Percentiles rank a stretch among this genome's conserved stretches.
These are phyloP conservation scores for Chrysaora quinquecirrha DNA, from an alignment of 30 jellyfish, hydroid and myxozoan species.

Conservation along the genomic window DNA sequence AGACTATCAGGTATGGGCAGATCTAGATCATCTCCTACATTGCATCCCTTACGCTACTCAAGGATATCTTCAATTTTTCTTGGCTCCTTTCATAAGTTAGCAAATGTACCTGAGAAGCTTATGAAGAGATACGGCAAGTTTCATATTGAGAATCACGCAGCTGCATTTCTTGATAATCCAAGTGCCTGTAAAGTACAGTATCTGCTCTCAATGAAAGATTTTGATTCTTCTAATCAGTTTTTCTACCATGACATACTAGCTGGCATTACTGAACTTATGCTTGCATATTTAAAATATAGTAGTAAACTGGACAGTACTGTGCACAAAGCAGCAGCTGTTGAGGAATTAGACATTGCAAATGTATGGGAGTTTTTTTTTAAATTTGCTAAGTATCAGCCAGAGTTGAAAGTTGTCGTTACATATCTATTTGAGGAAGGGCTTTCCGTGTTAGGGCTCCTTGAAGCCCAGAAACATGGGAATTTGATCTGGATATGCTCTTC, in stretches of 20 bases:
- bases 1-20: constrained; percentile 61
- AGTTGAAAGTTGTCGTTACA: neutral
- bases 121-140: constrained; percentile 41
- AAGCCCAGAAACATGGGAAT: constrained; percentile 27
- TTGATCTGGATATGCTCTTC: constrained; percentile 21
- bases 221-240: constrained; percentile 50
- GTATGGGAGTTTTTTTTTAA: constrained; percentile 6
- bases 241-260: constrained; percentile 49
- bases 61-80: constrained; percentile 34
- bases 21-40: constrained; percentile 7
- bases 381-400: constrained; percentile 28
- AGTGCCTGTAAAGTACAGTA: constrained; percentile 38
- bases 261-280: constrained; percentile 33
- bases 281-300: neutral
- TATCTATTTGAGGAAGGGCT: constrained; percentile 10
- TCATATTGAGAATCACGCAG: constrained; percentile 52
- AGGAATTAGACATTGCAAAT: neutral
- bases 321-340: neutral
- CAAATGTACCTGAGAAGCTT: constrained; percentile 29
- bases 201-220: constrained; percentile 41
- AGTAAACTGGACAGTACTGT: neutral
- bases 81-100: constrained; percentile 36
- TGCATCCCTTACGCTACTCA: constrained; percentile 23
- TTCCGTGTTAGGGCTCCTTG: constrained; percentile 20
- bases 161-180: constrained; percentile 38